Base-by-base conservation (phyloP, 2,113 vertebrate genomes). In the Xenus cinereus region DNA sequence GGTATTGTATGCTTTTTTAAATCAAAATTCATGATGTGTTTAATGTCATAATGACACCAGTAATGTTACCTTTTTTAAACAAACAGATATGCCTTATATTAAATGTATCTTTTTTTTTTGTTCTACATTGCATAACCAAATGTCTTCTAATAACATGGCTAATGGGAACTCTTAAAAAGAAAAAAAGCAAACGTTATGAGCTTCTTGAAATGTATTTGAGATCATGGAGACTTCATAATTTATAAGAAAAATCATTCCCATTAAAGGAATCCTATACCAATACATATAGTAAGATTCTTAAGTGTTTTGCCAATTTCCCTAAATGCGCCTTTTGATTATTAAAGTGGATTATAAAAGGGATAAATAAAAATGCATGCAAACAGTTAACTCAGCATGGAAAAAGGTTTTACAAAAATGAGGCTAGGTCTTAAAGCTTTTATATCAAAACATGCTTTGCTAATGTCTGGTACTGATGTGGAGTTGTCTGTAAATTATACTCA, bases 401-500 rank as follows among this genome's bases (percentile, higher is more conserved):
- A 60, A 73, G 63, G 35, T 87, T 72, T 82, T 78, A 73, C 45
- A 87, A 91, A 94, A 97, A 87, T 90, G 90, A 97, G 98, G 91
- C 96, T 98, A 53, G 62, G 22, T 93, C 91, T 92, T 83, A 97
- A 98, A 97, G 95, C 83, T 96, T 98, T 96, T 94, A 75, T 94
- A 96, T 85, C 84, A 94, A 95, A 97, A 84, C 39, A 94, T 81
- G 94, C 96, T 98, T 98, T 60, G 81, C 92, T 97, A 67, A 94
- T 96, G 67, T 96, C 87, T 96, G 87, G 71, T 96, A 90, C 77
- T 96, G 94, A 97, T 75, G 81, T 95, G 96, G 92, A 73, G 53
- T 97, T 97, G 78, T 97, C 90, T 96, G 97, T 98, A 98, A 98
- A 98, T 98, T 94, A 60, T 98, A 97, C 32, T 97, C 95, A 83